Evolutionary conservation across 2,797 vertebrate species (phyloP).

Genomic region (Okamejei kenojei): DNA sequence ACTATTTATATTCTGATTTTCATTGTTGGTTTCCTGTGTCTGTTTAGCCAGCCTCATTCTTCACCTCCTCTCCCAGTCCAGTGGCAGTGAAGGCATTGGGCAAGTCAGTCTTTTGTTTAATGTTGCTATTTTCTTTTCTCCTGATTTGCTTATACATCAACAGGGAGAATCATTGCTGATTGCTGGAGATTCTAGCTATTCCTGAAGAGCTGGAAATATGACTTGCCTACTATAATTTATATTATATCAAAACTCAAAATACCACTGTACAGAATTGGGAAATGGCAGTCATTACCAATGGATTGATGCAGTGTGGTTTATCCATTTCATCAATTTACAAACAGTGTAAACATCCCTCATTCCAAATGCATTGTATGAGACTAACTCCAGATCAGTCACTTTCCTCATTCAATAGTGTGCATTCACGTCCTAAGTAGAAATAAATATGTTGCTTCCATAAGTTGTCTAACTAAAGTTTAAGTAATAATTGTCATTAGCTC

Average conservation of each 20-base stretch:
- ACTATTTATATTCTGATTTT: background rate
- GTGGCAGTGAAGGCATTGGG: too few species aligned
- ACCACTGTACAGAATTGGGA: background rate
- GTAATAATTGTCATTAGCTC: slow-evolving; percentile 38
- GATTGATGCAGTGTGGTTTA: background rate
- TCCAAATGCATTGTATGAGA: background rate
- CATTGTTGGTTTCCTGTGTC: background rate
- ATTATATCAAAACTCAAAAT: background rate
- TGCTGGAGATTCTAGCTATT: background rate
- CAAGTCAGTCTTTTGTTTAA: background rate
- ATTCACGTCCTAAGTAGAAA: slow-evolving; percentile 47
- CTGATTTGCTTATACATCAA: background rate
- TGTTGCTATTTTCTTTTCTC: background rate
- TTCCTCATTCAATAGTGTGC: slow-evolving; percentile 43
- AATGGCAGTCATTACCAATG: background rate
- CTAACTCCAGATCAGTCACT: slow-evolving; percentile 14
- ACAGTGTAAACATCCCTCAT: background rate
- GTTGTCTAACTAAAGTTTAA: slow-evolving; percentile 45
- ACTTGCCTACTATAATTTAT: too few species aligned
- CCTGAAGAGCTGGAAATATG: background rate
- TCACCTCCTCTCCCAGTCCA: background rate
- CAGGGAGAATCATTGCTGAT: background rate
- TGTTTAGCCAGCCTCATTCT: too few species aligned
- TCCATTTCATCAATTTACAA: background rate
- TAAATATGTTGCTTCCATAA: slow-evolving; percentile 46